Base-by-base conservation (phyloP, 2,797 vertebrate genomes). In the Gymnothorax reevesii region DNA sequence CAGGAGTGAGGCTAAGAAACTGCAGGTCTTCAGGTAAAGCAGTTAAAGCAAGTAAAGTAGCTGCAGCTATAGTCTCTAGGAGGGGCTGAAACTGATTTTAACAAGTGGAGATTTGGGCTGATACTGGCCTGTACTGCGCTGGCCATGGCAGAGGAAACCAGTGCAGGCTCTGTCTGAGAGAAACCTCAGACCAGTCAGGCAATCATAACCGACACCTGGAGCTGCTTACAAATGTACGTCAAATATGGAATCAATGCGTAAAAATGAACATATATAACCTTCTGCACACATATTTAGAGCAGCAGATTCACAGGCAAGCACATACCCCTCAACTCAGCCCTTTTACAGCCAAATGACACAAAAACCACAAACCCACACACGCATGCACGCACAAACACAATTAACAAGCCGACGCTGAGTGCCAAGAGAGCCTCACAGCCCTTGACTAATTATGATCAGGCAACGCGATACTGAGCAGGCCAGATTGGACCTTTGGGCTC, bases 31-130 rank as follows among this genome's bases (percentile, higher is more conserved):
- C 54, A 59, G 82, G 25, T 62, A 42, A 64, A 42, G 33, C 33
- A 42, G 33, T 42, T 42, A 42, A 42, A 42, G 33, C 33, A 42
- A 42, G 33, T 42, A 42, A 42, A 42, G 33, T 15, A 59, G 57
- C 57, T 59, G 8, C 7, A 8, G 15, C 57, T 13, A 27, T 42
- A 52, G 42, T 52, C 55, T 49, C 52, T 22, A 20, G 15, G 17
- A 57, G 79, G 57, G 27, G n/a, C 71, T 42, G 6, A 60, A 77
- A 85, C 60, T 77, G 84, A 85, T 33, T 77, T 42, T 77, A 85
- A 85, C 77, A 71, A 77, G 15, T 59, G 49, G 42, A 85, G 84
- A 85, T 59, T 54, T 60, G 15, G 55, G 66, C 54, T 8, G 17
- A 85, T 54, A 85, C 42, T 59, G 57, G 71, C 33, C 71, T 77